phyloP scores from a whole-genome alignment of 2,888 invertebrate species.

The Lasioglossum marginatum region DNA sequence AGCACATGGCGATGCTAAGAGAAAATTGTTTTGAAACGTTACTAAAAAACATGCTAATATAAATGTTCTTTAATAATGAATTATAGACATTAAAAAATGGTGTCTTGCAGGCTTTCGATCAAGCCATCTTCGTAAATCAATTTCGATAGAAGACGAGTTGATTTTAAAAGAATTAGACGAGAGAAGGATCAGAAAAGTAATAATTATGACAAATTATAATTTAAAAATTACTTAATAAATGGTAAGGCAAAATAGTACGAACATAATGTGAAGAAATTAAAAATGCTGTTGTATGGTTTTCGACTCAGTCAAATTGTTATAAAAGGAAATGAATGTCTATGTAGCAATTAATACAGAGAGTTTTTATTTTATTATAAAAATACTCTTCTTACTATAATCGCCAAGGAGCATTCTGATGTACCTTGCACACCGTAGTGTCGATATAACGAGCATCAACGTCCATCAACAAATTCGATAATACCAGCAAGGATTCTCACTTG shows the following conservation, averaged over 20 bases:
- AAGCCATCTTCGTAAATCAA: too few species aligned
- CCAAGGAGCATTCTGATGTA: not conserved
- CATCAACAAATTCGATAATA: conserved; percentile 21
- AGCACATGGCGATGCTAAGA: not conserved
- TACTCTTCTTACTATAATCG: not conserved
- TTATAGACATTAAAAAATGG: too few species aligned
- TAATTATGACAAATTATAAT: not conserved
- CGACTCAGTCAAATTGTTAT: not conserved
- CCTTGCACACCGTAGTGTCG: not conserved
- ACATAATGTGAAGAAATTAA: not conserved
- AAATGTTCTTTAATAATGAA: too few species aligned
- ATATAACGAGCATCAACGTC: not conserved
- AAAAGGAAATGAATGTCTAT: not conserved
- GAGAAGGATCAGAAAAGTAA: not conserved
- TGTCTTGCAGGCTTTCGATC: too few species aligned
- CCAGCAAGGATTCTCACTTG: conserved; percentile 38
- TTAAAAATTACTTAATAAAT: not conserved
- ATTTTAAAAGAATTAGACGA: too few species aligned
- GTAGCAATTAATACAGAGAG: not conserved
- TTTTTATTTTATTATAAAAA: not conserved
- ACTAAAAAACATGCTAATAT: too few species aligned
- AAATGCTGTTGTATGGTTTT: not conserved
- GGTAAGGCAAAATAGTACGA: not conserved
- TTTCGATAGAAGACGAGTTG: too few species aligned
- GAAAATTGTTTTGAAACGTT: too few species aligned